phyloP scores from a whole-genome alignment of 2,797 vertebrate species.

The Coendou prehensilis region DNA sequence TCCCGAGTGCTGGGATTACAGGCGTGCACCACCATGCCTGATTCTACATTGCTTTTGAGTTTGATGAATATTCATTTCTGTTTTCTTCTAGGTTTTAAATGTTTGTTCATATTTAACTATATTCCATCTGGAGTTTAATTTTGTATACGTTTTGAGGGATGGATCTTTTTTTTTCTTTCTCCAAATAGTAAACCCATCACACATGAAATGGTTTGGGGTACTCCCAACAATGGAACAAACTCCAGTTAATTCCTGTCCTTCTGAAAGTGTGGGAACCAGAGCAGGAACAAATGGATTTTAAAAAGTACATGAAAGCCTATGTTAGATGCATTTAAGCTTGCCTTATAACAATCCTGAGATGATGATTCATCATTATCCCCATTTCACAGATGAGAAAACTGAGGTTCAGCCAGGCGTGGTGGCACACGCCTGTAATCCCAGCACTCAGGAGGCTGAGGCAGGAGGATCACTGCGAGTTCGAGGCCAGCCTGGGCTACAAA shows the following conservation, averaged over 20 bases:
- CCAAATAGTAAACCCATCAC: neutral
- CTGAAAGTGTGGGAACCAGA: neutral
- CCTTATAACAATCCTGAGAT: neutral
- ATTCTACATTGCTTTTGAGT: neutral
- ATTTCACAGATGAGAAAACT: neutral
- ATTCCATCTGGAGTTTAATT: neutral
- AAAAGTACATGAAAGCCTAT: neutral
- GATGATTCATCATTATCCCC: neutral
- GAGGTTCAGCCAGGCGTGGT: neutral
- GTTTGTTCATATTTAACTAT: constrained; percentile 3
- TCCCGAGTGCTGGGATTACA: too few species aligned
- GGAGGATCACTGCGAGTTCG: too few species aligned
- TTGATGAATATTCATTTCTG: constrained; percentile 26
- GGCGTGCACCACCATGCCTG: too few species aligned
- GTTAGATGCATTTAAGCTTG: neutral
- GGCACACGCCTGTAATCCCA: too few species aligned
- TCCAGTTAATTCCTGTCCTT: neutral
- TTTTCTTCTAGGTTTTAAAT: constrained; percentile 44
- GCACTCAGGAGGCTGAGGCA: too few species aligned
- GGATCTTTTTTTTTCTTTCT: neutral
- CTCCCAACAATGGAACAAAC: neutral
- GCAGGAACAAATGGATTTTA: neutral
- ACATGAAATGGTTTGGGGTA: neutral
- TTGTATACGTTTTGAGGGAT: constrained; percentile 36
- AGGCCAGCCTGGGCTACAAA: too few species aligned